A percentile compares a stretch with the other conserved stretches of the same genome.
These are phyloP conservation scores for Clarias pachynema DNA, from an alignment of 2,797 vertebrate genomes.

Conservation along the genomic window DNA sequence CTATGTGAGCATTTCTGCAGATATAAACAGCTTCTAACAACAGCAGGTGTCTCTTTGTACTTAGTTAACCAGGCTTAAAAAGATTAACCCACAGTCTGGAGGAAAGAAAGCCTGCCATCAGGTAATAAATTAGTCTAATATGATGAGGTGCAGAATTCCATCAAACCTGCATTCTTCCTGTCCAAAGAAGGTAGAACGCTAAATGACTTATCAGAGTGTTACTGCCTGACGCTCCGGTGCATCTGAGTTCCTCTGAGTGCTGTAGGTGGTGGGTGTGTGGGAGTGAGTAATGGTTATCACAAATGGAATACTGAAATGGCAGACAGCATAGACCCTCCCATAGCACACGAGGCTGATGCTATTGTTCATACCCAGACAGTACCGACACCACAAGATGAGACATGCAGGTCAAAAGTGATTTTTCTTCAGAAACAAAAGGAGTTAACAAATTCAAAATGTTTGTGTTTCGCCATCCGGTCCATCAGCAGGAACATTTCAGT, in stretches of 20 bases:
- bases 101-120: conserved; percentile 61
- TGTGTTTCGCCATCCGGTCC: conserved; percentile 52
- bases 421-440: conserved; percentile 64
- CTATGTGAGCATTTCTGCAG: conserved; percentile 24
- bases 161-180: conserved; percentile 45
- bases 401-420: conserved; percentile 56
- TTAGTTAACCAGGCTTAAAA: conserved; percentile 65
- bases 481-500: conserved; percentile 53
- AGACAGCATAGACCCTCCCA: conserved; percentile 67
- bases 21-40: conserved; percentile 63
- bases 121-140: conserved; percentile 67
- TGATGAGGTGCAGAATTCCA: conserved; percentile 67
- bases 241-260: conserved; percentile 48
- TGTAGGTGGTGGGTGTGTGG: conserved; percentile 41
- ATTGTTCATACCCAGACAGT: conserved; percentile 69
- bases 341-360: conserved; percentile 63
- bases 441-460: conserved; percentile 59
- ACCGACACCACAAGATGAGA: conserved; percentile 55
- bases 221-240: conserved; percentile 53
- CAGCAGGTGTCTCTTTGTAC: conserved; percentile 62
- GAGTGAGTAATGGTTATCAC: conserved; percentile 69
- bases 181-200: conserved; percentile 53
- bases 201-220: conserved; percentile 64
- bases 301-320: conserved; percentile 68
- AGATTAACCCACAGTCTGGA: conserved; percentile 55